Conservation (phyloP, 1,140 invertebrate species). For the Pseudomyrmex pallidus region DNA sequence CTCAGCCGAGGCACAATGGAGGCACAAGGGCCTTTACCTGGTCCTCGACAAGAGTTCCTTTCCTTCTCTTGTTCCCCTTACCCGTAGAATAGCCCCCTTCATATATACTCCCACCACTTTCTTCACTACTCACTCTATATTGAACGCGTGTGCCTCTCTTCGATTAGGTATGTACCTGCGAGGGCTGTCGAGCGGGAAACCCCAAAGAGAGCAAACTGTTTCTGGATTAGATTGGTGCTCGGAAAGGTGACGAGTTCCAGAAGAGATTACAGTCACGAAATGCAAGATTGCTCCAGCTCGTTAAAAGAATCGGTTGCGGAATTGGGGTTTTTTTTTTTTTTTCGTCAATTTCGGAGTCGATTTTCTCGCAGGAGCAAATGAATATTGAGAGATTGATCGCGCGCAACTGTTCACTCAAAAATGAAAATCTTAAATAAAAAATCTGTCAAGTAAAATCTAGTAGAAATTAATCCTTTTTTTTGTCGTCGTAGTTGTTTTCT, state of each 20-base stretch:
- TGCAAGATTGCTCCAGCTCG: neutral
- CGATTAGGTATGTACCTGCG: neutral
- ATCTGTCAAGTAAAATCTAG: too few species aligned
- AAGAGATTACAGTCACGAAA: neutral
- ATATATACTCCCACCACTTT: slow-evolving; percentile 63
- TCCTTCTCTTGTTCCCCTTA: neutral
- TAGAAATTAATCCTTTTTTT: too few species aligned
- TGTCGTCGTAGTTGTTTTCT: too few species aligned
- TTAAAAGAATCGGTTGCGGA: too few species aligned
- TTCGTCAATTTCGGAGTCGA: neutral
- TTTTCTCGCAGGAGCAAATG: neutral
- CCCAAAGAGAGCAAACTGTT: neutral
- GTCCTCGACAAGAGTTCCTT: slow-evolving; percentile 72
- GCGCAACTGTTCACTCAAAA: too few species aligned
- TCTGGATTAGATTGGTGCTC: slow-evolving; percentile 5
- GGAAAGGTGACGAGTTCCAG: slow-evolving; percentile 6
- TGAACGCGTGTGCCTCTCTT: slow-evolving; percentile 54
- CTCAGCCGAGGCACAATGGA: slow-evolving; percentile 77
- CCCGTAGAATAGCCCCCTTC: neutral
- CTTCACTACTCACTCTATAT: slow-evolving; percentile 54
- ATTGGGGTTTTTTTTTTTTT: neutral
- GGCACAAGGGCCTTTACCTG: slow-evolving; percentile 77
- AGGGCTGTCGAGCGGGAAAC: slow-evolving; percentile 21
- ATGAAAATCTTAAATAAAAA: too few species aligned
- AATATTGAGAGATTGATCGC: too few species aligned